Evolutionary conservation across 2,888 invertebrate genomes (phyloP).

Genomic region (Drosophila pseudotalamancana): DNA sequence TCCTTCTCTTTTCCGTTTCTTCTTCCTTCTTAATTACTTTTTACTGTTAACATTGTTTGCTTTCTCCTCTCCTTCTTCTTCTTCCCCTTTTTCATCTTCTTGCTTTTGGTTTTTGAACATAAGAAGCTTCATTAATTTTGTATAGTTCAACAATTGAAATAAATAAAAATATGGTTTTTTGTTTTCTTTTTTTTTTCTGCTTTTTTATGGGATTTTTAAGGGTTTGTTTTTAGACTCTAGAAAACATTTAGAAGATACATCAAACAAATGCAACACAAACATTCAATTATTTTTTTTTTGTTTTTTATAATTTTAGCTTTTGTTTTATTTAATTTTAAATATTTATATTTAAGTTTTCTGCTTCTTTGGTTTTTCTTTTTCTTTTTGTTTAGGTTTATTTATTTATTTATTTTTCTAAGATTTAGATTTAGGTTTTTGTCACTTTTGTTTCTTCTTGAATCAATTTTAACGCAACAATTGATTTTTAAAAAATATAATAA

Average conservation of each 20-base stretch:
- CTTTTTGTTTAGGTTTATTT: constrained; percentile 16
- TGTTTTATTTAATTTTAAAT: constrained; percentile 49
- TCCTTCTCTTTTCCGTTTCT: constrained; percentile 50
- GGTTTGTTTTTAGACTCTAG: not conserved
- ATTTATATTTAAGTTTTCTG: constrained; percentile 30
- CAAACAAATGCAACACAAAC: constrained; percentile 67
- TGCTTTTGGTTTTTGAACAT: not conserved
- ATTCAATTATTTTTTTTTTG: constrained; percentile 33
- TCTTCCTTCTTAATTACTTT: constrained; percentile 2
- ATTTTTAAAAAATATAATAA: not conserved
- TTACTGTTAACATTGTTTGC: constrained; percentile 13
- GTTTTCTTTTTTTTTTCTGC: not conserved
- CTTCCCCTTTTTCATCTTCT: not conserved
- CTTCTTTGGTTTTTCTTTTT: constrained; percentile 14
- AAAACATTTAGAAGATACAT: constrained; percentile 56
- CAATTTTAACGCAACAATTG: constrained; percentile 6
- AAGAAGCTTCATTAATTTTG: not conserved
- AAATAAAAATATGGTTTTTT: no score
- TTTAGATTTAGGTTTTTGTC: constrained; percentile 28
- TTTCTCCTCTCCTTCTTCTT: not conserved
- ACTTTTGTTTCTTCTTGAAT: no score
- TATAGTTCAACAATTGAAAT: no score
- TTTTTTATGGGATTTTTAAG: not conserved
- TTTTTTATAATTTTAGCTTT: constrained; percentile 36
- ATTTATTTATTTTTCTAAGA: constrained; percentile 36